These are phyloP conservation scores for Achroia grisella DNA, from an alignment of 1,140 invertebrate genomes.

Conservation along the genomic window DNA sequence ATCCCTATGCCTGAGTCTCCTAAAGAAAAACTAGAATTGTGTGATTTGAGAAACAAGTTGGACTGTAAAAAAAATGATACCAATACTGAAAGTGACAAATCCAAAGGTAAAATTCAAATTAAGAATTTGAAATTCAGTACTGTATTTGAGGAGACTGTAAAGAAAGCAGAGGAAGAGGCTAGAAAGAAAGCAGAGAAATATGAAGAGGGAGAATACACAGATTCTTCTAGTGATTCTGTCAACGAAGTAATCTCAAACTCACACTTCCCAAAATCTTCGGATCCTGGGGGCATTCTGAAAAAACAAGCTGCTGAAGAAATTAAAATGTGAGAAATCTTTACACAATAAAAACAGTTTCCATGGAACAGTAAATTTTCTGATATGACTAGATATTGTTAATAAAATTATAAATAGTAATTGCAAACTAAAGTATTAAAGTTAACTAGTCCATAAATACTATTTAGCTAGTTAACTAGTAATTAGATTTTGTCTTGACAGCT, in stretches of 20 bases:
- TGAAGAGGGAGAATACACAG: constrained; percentile 78
- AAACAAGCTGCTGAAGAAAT: constrained; percentile 67
- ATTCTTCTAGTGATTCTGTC: constrained; percentile 73
- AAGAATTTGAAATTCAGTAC: constrained; percentile 80
- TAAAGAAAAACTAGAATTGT: constrained; percentile 24
- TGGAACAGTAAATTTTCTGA: neutral
- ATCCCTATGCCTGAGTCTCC: constrained; percentile 57
- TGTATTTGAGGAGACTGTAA: constrained; percentile 79
- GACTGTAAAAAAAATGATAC: constrained; percentile 34
- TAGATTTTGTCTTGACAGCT: too few relatives aligned
- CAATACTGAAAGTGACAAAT: constrained; percentile 45
- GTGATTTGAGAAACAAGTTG: constrained; percentile 26
- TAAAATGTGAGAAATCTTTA: constrained; percentile 63
- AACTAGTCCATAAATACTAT: too few relatives aligned
- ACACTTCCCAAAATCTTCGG: constrained; percentile 59
- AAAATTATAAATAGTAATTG: too few relatives aligned
- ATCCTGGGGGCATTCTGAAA: constrained; percentile 65
- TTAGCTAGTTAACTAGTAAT: too few relatives aligned
- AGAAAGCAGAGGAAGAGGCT: constrained; percentile 78
- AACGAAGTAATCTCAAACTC: constrained; percentile 69
- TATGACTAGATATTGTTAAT: too few relatives aligned
- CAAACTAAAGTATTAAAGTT: too few relatives aligned
- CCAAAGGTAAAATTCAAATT: constrained; percentile 74
- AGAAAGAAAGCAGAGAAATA: constrained; percentile 76
- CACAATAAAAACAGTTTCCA: neutral